Evolutionary conservation across 2,888 invertebrate species (phyloP).

Genomic region (Drosophila subsilvestris): DNA sequence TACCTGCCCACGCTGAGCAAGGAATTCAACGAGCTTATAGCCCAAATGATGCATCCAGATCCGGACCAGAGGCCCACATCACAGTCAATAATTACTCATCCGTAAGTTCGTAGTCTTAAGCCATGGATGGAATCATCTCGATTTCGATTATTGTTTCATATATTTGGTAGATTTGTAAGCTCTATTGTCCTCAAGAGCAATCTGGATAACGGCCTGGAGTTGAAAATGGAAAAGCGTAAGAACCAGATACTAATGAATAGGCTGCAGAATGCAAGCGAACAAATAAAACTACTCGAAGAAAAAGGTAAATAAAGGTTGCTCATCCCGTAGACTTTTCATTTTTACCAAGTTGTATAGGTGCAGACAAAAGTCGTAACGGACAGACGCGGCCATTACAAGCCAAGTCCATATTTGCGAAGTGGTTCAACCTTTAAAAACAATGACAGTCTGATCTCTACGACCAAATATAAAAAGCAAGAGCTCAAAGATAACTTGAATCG

Average conservation of each 20-base stretch:
- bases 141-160: neutral
- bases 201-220: slow-evolving; percentile 90
- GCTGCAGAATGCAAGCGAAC: slow-evolving; percentile 87
- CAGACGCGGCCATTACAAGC: too few relatives aligned
- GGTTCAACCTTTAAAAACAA: too few relatives aligned
- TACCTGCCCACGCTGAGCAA: slow-evolving; percentile 87
- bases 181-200: slow-evolving; percentile 91
- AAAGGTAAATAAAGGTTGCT: slow-evolving; percentile 64
- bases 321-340: too few relatives aligned
- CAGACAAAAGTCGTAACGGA: too few relatives aligned
- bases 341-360: too few relatives aligned
- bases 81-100: slow-evolving; percentile 88
- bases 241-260: slow-evolving; percentile 91
- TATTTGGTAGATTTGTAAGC: slow-evolving; percentile 86
- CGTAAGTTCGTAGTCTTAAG: slow-evolving; percentile 72
- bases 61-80: slow-evolving; percentile 91
- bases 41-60: slow-evolving; percentile 93
- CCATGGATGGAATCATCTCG: too few relatives aligned
- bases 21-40: slow-evolving; percentile 90
- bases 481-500: too few relatives aligned
- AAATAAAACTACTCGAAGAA: slow-evolving; percentile 82
- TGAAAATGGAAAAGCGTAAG: slow-evolving; percentile 91
- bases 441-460: too few relatives aligned
- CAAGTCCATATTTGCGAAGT: too few relatives aligned
- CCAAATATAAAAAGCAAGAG: too few relatives aligned